Conservation (phyloP, 1,140 invertebrate species). For the Stenopsyche tienmushanensis region DNA sequence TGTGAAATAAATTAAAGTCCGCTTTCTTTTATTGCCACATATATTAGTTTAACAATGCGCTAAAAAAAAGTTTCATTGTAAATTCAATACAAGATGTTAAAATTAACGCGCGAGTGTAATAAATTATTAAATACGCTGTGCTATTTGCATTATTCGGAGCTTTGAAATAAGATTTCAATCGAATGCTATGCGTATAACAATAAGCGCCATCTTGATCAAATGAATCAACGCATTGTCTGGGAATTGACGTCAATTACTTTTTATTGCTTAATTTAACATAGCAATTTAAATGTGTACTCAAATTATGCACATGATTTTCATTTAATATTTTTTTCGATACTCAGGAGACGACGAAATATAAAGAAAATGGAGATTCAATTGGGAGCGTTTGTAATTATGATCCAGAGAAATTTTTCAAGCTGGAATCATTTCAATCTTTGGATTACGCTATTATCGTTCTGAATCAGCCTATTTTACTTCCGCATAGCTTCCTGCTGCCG, state of each 20-base stretch:
- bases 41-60: too few species aligned
- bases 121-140: too few species aligned
- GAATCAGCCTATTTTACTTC: conserved; percentile 48
- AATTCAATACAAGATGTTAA: too few species aligned
- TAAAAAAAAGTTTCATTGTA: too few species aligned
- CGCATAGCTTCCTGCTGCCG: conserved; percentile 44
- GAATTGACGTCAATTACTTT: neutral
- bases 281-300: neutral
- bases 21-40: too few species aligned
- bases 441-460: conserved; percentile 53
- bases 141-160: too few species aligned
- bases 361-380: neutral
- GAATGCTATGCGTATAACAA: too few species aligned
- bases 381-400: neutral
- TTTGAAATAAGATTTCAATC: too few species aligned
- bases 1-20: too few species aligned
- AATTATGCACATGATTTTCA: neutral
- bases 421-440: neutral
- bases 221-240: neutral
- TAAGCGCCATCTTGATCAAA: too few species aligned
- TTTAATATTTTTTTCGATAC: neutral
- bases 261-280: neutral
- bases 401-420: conserved; percentile 7
- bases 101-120: too few species aligned
- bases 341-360: neutral